phyloP scores from a whole-genome alignment of 2,113 vertebrate genomes.

The Carassius gibelio region DNA sequence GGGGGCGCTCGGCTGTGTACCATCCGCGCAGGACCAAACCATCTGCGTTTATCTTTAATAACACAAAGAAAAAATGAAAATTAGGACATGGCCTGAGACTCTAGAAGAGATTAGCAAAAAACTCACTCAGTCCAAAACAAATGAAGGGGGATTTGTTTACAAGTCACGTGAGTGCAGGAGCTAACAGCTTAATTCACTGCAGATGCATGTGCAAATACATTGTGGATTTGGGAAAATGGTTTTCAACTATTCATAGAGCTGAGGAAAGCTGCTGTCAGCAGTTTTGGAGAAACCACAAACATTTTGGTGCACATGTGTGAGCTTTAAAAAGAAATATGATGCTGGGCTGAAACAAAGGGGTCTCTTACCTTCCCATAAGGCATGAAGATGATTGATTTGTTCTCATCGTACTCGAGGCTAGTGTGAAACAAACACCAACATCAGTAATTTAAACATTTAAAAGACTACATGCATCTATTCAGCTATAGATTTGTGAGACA shows the following conservation, averaged over 20 bases:
- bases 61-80: background rate
- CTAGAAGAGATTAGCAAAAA: background rate
- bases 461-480: background rate
- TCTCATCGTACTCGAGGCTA: conserved; percentile 98
- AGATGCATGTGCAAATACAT: background rate
- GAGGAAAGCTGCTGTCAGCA: background rate
- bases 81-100: background rate
- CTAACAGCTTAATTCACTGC: conserved; percentile 10
- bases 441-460: conserved; percentile 35
- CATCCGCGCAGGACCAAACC: conserved; percentile 96
- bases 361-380: conserved; percentile 93
- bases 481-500: background rate
- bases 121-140: conserved; percentile 27
- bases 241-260: background rate
- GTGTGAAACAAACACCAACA: conserved; percentile 56
- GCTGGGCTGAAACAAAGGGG: background rate
- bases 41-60: conserved; percentile 90
- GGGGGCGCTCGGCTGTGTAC: conserved; percentile 93
- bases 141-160: conserved; percentile 43
- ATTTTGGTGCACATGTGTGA: background rate
- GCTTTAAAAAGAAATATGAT: background rate
- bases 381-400: conserved; percentile 96
- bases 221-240: background rate
- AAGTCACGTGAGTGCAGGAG: background rate
- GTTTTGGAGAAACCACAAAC: background rate